phyloP scores from a whole-genome alignment of 2,797 vertebrate species.

The Galaxias olidus region DNA sequence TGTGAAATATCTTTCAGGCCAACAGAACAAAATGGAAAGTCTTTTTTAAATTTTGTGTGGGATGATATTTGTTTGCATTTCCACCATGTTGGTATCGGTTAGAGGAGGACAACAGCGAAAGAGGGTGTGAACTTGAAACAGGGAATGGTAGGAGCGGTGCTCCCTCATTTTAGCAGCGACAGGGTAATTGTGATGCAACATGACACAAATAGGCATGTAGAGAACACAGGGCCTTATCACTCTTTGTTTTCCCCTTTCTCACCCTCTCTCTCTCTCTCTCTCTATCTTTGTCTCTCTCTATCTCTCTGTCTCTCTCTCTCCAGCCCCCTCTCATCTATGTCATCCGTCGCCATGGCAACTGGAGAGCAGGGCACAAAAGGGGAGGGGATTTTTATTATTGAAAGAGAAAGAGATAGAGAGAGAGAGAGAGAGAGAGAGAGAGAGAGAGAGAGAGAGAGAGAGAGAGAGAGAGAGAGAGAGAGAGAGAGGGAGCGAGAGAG shows the following conservation, averaged over 20 bases:
- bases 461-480: slow-evolving; percentile 9
- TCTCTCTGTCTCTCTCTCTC: slow-evolving; percentile 4
- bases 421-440: neutral
- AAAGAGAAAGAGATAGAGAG: neutral
- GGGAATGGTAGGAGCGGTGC: neutral
- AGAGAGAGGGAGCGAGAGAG: neutral
- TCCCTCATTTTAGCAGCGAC: slow-evolving; percentile 23
- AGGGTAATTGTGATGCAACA: slow-evolving; percentile 39
- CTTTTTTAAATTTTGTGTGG: neutral
- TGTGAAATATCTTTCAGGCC: no score
- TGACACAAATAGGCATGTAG: slow-evolving; percentile 23
- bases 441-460: neutral
- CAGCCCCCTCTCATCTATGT: slow-evolving; percentile 35
- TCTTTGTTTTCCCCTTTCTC: neutral
- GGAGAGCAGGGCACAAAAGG: slow-evolving; percentile 24
- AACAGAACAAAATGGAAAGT: neutral
- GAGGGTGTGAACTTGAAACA: neutral
- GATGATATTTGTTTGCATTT: neutral
- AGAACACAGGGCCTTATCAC: slow-evolving; percentile 8
- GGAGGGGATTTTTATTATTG: slow-evolving; percentile 3
- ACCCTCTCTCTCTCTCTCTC: neutral
- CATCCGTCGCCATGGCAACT: slow-evolving; percentile 52
- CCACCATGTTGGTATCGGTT: neutral
- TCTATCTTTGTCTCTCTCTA: neutral
- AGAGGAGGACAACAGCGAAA: no score